Evolutionary conservation across 2,888 invertebrate species (phyloP).

Genomic region (Pammene fasciana): DNA sequence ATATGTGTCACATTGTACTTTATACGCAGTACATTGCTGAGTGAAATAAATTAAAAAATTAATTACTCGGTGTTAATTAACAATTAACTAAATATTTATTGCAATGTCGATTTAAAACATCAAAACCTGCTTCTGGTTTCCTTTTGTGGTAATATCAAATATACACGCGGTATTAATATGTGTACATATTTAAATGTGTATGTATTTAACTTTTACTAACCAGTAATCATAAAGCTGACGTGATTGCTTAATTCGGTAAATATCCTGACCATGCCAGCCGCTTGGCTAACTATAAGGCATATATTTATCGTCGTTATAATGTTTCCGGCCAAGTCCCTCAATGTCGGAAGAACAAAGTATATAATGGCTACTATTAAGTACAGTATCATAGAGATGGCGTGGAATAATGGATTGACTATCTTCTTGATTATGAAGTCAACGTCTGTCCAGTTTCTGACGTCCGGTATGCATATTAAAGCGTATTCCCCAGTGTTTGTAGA

Average conservation of each 20-base stretch:
- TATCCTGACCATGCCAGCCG: conserved; percentile 90
- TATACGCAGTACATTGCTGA: too few relatives aligned
- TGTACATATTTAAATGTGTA: too few relatives aligned
- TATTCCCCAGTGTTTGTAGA: conserved; percentile 82
- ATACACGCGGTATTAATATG: too few relatives aligned
- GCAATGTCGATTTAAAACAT: too few relatives aligned
- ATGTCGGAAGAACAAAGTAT: conserved; percentile 92
- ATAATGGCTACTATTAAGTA: conserved; percentile 89
- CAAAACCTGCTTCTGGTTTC: too few relatives aligned
- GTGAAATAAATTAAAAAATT: too few relatives aligned
- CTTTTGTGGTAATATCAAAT: too few relatives aligned
- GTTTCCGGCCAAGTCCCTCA: conserved; percentile 92
- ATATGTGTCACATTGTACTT: too few relatives aligned
- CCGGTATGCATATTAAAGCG: conserved; percentile 89
- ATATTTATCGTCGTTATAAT: conserved; percentile 92
- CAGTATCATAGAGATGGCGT: conserved; percentile 87
- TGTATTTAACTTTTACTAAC: too few relatives aligned
- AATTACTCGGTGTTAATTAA: too few relatives aligned
- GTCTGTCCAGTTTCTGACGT: conserved; percentile 88
- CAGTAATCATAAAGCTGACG: conserved; percentile 90
- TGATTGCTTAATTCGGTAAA: conserved; percentile 92
- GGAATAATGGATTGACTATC: conserved; percentile 90
- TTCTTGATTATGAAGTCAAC: conserved; percentile 89
- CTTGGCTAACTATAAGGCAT: conserved; percentile 90
- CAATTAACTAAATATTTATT: too few relatives aligned